phyloP scores from a whole-genome alignment of 2,113 vertebrate species.

The Lanius ludovicianus region DNA sequence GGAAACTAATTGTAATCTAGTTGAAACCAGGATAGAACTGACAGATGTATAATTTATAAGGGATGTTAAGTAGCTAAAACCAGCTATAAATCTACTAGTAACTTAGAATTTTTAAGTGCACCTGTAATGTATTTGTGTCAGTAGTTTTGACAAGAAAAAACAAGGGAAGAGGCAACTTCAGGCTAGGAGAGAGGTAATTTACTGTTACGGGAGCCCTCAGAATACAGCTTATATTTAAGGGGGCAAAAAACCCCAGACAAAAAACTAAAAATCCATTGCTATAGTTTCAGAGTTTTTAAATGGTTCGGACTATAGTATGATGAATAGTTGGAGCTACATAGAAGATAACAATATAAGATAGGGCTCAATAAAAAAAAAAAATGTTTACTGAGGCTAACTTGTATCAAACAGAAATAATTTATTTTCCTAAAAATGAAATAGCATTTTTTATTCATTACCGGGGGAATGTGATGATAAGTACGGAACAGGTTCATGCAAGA shows the following conservation, averaged over 20 bases:
- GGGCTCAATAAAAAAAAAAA: neutral
- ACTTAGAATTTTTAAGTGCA: neutral
- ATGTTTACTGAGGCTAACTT: neutral
- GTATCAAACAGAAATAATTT: neutral
- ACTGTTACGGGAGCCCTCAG: neutral
- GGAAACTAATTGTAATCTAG: neutral
- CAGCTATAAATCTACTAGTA: neutral
- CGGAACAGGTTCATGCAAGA: neutral
- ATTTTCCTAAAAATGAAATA: neutral
- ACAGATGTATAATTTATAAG: neutral
- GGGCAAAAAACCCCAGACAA: accelerated
- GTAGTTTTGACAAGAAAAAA: neutral
- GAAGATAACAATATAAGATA: neutral
- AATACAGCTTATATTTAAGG: neutral
- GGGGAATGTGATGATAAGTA: neutral
- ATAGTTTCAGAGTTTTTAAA: neutral
- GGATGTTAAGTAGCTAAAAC: neutral
- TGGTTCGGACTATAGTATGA: neutral
- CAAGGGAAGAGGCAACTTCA: neutral
- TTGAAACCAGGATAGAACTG: neutral
- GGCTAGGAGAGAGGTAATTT: neutral
- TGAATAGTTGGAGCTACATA: neutral
- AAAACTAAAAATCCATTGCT: neutral
- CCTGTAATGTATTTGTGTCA: neutral
- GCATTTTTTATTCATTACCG: neutral